Percentiles rank a stretch among this genome's conserved stretches.
These are phyloP conservation scores for Beroe ovata DNA, from an alignment of 37 sponge, comb jelly and placozoan species.

Conservation along the genomic window DNA sequence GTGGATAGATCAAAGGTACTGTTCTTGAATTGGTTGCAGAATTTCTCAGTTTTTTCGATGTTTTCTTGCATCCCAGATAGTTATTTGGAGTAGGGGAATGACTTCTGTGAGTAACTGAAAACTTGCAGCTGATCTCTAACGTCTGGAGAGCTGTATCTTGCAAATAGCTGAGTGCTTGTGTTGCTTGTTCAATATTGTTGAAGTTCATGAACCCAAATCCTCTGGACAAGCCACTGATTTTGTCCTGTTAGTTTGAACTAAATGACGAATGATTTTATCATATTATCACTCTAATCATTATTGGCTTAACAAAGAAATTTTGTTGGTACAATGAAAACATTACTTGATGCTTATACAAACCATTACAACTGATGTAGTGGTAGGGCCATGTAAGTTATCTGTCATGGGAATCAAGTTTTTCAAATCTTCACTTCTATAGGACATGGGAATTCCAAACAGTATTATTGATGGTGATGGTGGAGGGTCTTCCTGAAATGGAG, in stretches of 20 bases:
- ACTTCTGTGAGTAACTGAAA: slow-evolving; percentile 7
- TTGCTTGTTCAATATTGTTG: neutral
- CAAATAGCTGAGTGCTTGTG: neutral
- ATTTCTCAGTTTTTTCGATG: neutral
- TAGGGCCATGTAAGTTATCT: neutral
- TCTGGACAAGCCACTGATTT: slow-evolving; percentile 1
- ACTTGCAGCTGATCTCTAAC: slow-evolving; percentile 16
- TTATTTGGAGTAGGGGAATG: slow-evolving; percentile 34
- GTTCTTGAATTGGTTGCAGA: neutral
- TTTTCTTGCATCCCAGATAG: slow-evolving; percentile 22
- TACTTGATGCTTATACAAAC: no score
- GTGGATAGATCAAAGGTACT: neutral
- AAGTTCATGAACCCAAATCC: slow-evolving; percentile 29
- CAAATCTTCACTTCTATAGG: neutral
- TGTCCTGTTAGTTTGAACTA: neutral
- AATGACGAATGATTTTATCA: neutral
- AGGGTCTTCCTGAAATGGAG: neutral
- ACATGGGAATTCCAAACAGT: neutral
- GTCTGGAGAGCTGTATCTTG: neutral
- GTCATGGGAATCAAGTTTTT: neutral
- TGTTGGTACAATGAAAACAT: no score
- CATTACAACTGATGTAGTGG: neutral
- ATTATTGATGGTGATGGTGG: slow-evolving; percentile 25
- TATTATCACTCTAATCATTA: neutral
- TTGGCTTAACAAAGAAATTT: neutral